A percentile compares a stretch with the other conserved stretches of the same genome.
Conservation (phyloP, 2,888 invertebrate genomes). For the Apoda limacodes region DNA sequence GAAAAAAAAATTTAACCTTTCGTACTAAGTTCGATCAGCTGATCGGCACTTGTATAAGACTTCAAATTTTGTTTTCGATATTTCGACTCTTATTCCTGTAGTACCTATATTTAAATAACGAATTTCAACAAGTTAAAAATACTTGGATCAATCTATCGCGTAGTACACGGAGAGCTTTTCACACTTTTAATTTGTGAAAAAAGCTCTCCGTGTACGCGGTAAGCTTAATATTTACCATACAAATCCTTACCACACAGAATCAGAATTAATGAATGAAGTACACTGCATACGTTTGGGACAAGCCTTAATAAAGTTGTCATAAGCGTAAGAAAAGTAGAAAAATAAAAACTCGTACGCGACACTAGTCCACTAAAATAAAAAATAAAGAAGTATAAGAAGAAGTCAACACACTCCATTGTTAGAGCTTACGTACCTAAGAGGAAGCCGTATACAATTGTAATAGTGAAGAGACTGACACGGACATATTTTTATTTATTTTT, state of each 20-base stretch:
- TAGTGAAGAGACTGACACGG: slow-evolving; percentile 23
- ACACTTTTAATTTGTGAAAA: too few species aligned
- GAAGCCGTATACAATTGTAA: slow-evolving; percentile 26
- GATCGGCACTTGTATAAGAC: too few species aligned
- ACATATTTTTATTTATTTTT: slow-evolving; percentile 10
- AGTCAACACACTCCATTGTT: slow-evolving; percentile 41
- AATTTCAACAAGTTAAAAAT: too few species aligned
- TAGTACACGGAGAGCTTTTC: too few species aligned
- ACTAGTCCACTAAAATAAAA: slow-evolving; percentile 24
- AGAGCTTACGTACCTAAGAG: slow-evolving; percentile 19
- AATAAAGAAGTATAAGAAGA: slow-evolving; percentile 29
- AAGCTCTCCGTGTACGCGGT: too few species aligned
- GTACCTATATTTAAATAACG: too few species aligned
- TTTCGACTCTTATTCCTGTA: too few species aligned
- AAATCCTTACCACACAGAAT: slow-evolving; percentile 31
- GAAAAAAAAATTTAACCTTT: too few species aligned
- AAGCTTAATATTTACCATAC: too few species aligned
- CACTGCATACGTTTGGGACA: slow-evolving; percentile 44
- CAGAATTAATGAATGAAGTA: slow-evolving; percentile 48
- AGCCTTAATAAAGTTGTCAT: slow-evolving; percentile 59
- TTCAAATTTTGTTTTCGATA: too few species aligned
- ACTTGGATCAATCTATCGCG: too few species aligned
- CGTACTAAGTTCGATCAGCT: too few species aligned
- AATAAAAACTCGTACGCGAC: slow-evolving; percentile 29
- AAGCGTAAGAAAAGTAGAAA: slow-evolving; percentile 45